Evolutionary conservation across 1,140 invertebrate genomes (phyloP), one percentile per base, ranked within the genome.

Genomic region (Bombyx mori): DNA sequence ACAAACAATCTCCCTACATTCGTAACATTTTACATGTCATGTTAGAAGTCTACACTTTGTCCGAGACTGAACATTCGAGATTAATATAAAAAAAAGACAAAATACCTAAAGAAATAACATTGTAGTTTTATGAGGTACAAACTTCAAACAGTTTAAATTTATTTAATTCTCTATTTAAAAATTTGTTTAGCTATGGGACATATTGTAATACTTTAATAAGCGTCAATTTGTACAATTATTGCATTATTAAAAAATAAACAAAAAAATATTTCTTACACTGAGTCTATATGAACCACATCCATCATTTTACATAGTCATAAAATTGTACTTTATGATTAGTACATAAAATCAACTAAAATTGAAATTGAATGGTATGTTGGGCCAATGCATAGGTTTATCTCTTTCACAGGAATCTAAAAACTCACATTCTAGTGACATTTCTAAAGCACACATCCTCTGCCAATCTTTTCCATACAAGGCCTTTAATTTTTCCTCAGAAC

Each of bases 371-470:
- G 93, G 93, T 70, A 95, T 92, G 77, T 92, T 92, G 0, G 94
- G 94, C 94, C 94, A 95, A 56, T 91, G 89, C 51, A 89, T 80
- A 12, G 92, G 91, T 65, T 92, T 91, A 10, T 86, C 68, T 59
- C 88, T 88, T 73, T 94, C 92, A 67, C 89, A 85, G 58, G 91
- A 89, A 65, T 89, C 83, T 61, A 94, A 91, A 73, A 90, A 92
- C 43, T 90, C 90, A 50, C 93, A 88, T 65, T 93, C 89, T 46
- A 94, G 66, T 7, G 92, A 91, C 56, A 92, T 93, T 88, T 95
- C 94, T 89, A 94, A 91, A 3, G 91, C 92, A 64, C 92, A 89
- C 70, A 95, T 93, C 74, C 88, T 92, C n/a, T 91, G 82, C 69
- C 91, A 90, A 10, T 82, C 86, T 26, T 88, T 75, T 3, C 92